Conservation (phyloP, 2,113 vertebrate genomes). For the Macrotis lagotis region DNA sequence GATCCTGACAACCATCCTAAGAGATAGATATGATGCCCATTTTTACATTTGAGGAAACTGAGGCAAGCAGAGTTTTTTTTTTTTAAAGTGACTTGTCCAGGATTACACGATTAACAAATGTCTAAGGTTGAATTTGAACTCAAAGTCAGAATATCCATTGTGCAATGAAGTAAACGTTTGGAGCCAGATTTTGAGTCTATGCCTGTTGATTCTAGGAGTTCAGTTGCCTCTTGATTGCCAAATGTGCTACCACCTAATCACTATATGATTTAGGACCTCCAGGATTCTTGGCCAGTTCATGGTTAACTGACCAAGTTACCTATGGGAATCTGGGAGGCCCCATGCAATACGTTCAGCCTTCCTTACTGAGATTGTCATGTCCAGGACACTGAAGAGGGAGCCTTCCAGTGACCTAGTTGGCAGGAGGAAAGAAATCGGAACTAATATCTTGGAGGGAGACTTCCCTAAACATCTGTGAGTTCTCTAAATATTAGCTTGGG, state of each 20-base stretch:
- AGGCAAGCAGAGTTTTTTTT: background rate
- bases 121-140: background rate
- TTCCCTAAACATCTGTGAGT: background rate
- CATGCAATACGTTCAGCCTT: background rate
- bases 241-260: background rate
- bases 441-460: background rate
- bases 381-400: background rate
- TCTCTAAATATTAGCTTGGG: background rate
- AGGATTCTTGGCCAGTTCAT: background rate
- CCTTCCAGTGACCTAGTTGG: background rate
- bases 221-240: background rate
- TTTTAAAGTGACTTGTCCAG: background rate
- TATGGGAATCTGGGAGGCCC: background rate
- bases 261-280: background rate
- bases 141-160: background rate
- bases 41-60: background rate
- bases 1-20: background rate
- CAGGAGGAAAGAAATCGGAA: background rate
- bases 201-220: background rate
- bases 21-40: background rate
- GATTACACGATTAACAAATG: background rate
- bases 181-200: background rate
- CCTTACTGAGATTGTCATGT: background rate
- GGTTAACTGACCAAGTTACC: background rate
- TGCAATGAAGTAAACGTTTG: background rate